Evolutionary conservation across 2,797 vertebrate genomes (phyloP).

Genomic region (Leptatherina wallacei): DNA sequence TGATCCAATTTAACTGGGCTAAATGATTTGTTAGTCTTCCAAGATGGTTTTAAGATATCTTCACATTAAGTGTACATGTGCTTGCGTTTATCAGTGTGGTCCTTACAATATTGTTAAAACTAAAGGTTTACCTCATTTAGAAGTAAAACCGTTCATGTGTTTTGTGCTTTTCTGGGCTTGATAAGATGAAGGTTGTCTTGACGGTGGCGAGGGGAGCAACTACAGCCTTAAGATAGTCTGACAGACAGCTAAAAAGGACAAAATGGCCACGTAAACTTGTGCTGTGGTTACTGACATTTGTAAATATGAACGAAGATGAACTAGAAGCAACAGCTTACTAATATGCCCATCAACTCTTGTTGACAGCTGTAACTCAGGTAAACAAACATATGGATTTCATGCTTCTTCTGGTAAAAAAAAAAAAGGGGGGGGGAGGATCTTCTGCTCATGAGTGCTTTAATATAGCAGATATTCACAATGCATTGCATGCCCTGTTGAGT

Average conservation of each 20-base stretch:
- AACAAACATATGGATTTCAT: conserved; percentile 52
- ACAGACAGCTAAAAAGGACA: conserved; percentile 51
- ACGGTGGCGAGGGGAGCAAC: conserved; percentile 42
- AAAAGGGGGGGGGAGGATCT: not conserved
- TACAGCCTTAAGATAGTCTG: conserved; percentile 42
- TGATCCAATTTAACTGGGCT: conserved; percentile 28
- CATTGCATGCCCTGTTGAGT: conserved; percentile 50
- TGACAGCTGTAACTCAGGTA: conserved; percentile 57
- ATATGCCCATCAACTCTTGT: conserved; percentile 32
- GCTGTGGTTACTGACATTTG: conserved; percentile 62
- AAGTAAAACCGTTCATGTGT: not conserved
- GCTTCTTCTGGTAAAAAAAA: conserved; percentile 23
- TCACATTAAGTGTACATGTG: conserved; percentile 22
- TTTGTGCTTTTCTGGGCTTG: conserved; percentile 63
- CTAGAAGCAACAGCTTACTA: conserved; percentile 17
- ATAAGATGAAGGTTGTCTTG: conserved; percentile 57
- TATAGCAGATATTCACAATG: conserved; percentile 48
- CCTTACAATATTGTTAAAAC: conserved; percentile 3
- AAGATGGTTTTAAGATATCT: conserved; percentile 9
- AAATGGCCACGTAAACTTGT: conserved; percentile 60
- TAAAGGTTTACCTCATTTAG: not conserved
- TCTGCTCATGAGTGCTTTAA: conserved; percentile 20
- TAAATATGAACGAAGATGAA: conserved; percentile 45
- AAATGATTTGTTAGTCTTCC: conserved; percentile 21
- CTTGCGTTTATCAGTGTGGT: conserved; percentile 19